These are phyloP conservation scores for Xanthostigma xanthostigma DNA, from an alignment of 2,888 invertebrate genomes.

Conservation along the genomic window DNA sequence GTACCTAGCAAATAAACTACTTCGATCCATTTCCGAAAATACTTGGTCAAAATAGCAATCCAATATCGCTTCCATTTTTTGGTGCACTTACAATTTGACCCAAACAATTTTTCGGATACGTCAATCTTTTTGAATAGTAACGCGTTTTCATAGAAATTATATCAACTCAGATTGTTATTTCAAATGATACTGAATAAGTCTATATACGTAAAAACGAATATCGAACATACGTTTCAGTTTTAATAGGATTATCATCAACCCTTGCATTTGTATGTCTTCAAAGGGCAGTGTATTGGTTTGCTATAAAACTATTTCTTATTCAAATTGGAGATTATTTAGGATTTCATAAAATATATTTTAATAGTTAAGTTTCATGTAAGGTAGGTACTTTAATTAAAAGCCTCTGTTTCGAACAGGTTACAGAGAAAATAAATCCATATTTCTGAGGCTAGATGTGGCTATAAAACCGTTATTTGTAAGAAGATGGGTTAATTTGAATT, in stretches of 20 bases:
- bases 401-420: no score
- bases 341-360: no score
- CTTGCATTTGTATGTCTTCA: neutral
- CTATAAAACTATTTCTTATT: neutral
- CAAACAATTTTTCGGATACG: neutral
- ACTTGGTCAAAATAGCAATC: slow-evolving; percentile 66
- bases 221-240: neutral
- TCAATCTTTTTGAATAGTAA: no score
- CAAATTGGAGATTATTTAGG: neutral
- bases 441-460: no score
- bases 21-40: slow-evolving; percentile 54
- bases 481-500: no score
- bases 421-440: no score
- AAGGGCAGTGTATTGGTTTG: neutral
- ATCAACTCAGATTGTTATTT: no score
- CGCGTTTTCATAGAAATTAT: no score
- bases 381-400: no score
- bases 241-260: neutral
- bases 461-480: no score
- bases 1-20: slow-evolving; percentile 53
- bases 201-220: neutral
- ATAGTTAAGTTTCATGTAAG: no score
- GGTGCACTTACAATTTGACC: neutral
- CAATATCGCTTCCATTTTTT: slow-evolving; percentile 60
- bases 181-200: no score